Base-by-base conservation (phyloP, 2,888 invertebrate species). In the Celastrina argiolus region DNA sequence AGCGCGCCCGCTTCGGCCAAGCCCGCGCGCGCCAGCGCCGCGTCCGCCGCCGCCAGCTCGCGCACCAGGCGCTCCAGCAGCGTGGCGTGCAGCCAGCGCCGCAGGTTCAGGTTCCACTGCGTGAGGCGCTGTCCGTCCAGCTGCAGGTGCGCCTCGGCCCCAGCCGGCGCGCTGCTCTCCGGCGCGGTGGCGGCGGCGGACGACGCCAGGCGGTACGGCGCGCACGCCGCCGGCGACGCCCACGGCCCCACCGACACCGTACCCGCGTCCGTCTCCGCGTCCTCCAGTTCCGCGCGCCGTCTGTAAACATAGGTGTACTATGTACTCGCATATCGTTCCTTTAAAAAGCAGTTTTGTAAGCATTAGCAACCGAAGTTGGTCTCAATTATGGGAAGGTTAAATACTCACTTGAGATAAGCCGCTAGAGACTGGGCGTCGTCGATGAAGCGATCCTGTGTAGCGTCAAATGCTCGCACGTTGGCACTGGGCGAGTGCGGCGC, bases 41-140 rank as follows among this genome's bases (percentile, higher is more conserved):
- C 93, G 82, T 97, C 96, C 42, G 95, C 93, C 65, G 87, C 88
- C 69, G 93, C 93, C 75, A 98, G 94, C 90, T 97, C 97, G 63
- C 88, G 88, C 31, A 94, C 94, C 65, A 98, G 85, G 34, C 96
- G 93, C 78, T 94, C 92, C 68, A 98, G 87, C 71, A 98, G 95
- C 3, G 97, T 97, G 74, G 94, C 93, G 68, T 96, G 96, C 72
- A 97, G 92, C 97, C 97, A 98, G 96, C 96, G 83, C 41, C 59
- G 14, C 71, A 96, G 85, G 88, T 96, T 96, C 70, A 95, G 95
- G 73, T 95, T 95, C 94, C 95, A 96, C 81, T 95, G 94, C 67
- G 95, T 95, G 65, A 97, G 91, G 73, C 93, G 93, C 68, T 92
- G 93, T 26, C 94, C 93, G 80, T 94, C 93, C 4, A 95, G 89